A percentile compares a stretch with the other conserved stretches of the same genome.
These are phyloP conservation scores for Rotaria sp. DNA, from an alignment of 2,888 invertebrate genomes.

Conservation along the genomic window DNA sequence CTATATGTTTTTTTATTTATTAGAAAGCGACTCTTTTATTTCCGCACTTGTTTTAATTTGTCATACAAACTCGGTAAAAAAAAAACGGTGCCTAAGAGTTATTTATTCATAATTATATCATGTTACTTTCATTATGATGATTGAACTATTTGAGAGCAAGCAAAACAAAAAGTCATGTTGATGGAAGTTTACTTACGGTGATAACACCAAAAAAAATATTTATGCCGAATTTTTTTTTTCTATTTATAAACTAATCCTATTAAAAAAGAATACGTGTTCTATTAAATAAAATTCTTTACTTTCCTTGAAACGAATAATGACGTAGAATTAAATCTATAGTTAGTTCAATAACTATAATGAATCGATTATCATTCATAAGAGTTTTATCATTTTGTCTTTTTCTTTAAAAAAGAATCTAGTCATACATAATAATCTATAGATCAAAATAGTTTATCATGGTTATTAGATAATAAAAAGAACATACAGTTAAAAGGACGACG, in stretches of 20 bases:
- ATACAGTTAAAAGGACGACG: background rate
- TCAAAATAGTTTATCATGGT: background rate
- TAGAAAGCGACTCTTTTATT: background rate
- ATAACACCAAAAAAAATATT: no score
- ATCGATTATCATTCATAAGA: background rate
- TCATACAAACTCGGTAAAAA: background rate
- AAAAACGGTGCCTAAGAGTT: background rate
- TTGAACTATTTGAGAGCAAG: background rate
- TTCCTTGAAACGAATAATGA: background rate
- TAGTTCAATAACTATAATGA: background rate
- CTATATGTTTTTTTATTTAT: no score
- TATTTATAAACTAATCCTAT: no score
- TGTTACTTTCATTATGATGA: background rate
- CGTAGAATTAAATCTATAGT: background rate
- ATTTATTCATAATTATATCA: background rate
- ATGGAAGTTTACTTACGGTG: no score
- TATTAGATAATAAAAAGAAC: background rate
- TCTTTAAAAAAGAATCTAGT: background rate
- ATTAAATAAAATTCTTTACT: background rate
- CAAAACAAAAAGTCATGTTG: background rate
- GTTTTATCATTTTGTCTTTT: background rate
- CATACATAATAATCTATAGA: background rate
- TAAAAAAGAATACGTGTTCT: no score
- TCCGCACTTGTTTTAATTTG: background rate
- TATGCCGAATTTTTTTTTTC: no score